Conservation (phyloP, 92 coral and sea anemone species). For the Porites lobata region DNA sequence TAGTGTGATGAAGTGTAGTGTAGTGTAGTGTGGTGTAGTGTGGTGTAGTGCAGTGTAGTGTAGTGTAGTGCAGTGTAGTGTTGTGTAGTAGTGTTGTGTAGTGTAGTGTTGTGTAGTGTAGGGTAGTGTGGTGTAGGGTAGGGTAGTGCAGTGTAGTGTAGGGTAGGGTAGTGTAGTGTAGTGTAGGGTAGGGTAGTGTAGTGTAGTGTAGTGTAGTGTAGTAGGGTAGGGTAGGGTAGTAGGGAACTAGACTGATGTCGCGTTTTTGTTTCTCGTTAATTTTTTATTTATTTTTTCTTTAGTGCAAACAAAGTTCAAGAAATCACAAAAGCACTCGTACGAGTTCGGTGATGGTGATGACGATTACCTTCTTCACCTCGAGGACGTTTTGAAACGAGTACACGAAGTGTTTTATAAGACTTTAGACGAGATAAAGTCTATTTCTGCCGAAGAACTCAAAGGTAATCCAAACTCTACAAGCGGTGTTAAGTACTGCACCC, state of each 20-base stretch:
- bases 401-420: constrained; percentile 84
- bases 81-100: too few relatives aligned
- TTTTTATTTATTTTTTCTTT: neutral
- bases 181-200: too few relatives aligned
- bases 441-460: constrained; percentile 42
- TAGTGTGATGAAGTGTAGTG: too few relatives aligned
- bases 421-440: constrained; percentile 57
- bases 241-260: neutral
- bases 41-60: too few relatives aligned
- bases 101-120: too few relatives aligned
- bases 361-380: constrained; percentile 94
- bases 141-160: too few relatives aligned
- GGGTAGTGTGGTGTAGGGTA: too few relatives aligned
- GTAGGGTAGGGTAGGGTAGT: too few relatives aligned
- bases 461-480: constrained; percentile 37
- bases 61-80: too few relatives aligned
- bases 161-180: too few relatives aligned
- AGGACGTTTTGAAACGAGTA: constrained; percentile 89
- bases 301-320: constrained; percentile 27
- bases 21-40: too few relatives aligned
- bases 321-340: constrained; percentile 20
- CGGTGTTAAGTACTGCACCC: constrained; percentile 71
- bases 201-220: too few relatives aligned
- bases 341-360: constrained; percentile 80
- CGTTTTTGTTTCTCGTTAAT: neutral